Evolutionary conservation across 1,140 invertebrate genomes (phyloP).

Genomic region (Drosophila chauvacae): DNA sequence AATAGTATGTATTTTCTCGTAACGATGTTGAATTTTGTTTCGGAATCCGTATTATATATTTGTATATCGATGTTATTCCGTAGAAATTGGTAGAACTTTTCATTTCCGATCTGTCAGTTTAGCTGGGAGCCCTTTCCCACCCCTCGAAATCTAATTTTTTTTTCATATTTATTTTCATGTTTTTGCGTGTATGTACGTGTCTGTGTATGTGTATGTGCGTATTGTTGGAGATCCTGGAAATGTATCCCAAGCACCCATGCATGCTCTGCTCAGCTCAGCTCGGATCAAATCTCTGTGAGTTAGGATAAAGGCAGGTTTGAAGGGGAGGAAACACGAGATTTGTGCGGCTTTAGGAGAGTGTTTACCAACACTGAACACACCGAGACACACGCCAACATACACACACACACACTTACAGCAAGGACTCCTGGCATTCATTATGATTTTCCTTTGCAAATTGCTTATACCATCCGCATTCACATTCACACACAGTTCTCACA

Average conservation of each 20-base stretch:
- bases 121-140: slow-evolving; percentile 1
- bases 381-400: slow-evolving; percentile 1
- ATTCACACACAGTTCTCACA: slow-evolving; percentile 18
- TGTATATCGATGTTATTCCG: slow-evolving; percentile 35
- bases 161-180: slow-evolving; percentile 25
- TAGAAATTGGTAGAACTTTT: slow-evolving; percentile 39
- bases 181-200: slow-evolving; percentile 32
- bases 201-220: slow-evolving; percentile 44
- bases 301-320: slow-evolving; percentile 7
- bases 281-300: slow-evolving; percentile 40
- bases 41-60: slow-evolving; percentile 27
- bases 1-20: slow-evolving; percentile 16
- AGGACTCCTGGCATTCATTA: slow-evolving; percentile 45
- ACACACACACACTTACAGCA: slow-evolving; percentile 5
- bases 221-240: slow-evolving; percentile 44
- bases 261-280: slow-evolving; percentile 46
- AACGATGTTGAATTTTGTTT: slow-evolving; percentile 39
- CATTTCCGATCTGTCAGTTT: slow-evolving; percentile 32
- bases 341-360: slow-evolving; percentile 26
- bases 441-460: slow-evolving; percentile 50
- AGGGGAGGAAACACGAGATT: slow-evolving; percentile 17
- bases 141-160: neutral
- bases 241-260: slow-evolving; percentile 44
- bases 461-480: slow-evolving; percentile 29
- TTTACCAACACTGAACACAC: slow-evolving; percentile 53